Evolutionary conservation across 2,888 invertebrate genomes (phyloP).

Genomic region (Willowsia nigromaculata): DNA sequence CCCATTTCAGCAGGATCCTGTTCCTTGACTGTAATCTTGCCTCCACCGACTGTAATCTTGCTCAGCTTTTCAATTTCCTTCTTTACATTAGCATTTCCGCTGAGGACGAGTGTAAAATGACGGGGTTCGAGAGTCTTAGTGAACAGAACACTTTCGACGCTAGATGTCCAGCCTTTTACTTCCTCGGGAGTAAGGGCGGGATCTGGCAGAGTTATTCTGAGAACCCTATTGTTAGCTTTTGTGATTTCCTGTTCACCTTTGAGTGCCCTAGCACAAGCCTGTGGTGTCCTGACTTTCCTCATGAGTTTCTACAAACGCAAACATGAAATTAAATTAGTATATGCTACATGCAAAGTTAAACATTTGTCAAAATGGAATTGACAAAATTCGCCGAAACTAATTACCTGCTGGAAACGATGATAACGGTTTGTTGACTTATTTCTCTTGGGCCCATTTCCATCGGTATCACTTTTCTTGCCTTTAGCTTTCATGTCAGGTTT

Average conservation of each 20-base stretch:
- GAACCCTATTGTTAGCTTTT: conserved; percentile 62
- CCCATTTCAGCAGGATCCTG: conserved; percentile 47
- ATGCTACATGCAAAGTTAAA: no score
- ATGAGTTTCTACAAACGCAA: conserved; percentile 68
- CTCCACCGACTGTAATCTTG: conserved; percentile 70
- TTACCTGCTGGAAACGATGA: conserved; percentile 74
- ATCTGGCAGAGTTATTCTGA: conserved; percentile 73
- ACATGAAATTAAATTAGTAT: no score
- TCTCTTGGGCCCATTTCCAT: conserved; percentile 28
- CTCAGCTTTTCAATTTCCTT: conserved; percentile 76
- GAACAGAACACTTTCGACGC: conserved; percentile 76
- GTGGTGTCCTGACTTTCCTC: conserved; percentile 67
- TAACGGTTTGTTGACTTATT: conserved; percentile 68
- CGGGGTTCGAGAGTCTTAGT: conserved; percentile 74
- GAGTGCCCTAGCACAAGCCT: conserved; percentile 73
- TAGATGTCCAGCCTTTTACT: conserved; percentile 69
- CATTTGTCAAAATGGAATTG: not conserved
- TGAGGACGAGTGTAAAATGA: conserved; percentile 75
- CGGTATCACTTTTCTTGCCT: not conserved
- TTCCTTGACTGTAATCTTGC: conserved; percentile 73
- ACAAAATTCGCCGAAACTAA: not conserved
- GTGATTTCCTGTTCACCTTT: conserved; percentile 74
- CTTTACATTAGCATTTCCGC: conserved; percentile 73
- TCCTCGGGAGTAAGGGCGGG: conserved; percentile 56
- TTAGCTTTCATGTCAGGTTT: conserved; percentile 48